Conservation (phyloP, 2,113 vertebrate species). For the Carassius carassius region DNA sequence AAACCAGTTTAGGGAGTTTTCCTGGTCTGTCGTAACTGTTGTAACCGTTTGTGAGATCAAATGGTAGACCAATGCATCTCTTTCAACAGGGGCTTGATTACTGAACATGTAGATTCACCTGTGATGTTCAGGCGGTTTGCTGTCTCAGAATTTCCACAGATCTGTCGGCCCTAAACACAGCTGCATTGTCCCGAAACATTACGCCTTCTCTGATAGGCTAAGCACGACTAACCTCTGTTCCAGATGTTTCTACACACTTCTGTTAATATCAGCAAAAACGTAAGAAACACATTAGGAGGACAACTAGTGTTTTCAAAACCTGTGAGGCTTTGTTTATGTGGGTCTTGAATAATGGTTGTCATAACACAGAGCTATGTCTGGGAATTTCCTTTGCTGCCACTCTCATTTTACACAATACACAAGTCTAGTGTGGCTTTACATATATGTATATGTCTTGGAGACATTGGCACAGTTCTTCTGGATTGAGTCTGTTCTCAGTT, state of each 20-base stretch:
- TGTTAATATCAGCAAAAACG: constrained; percentile 4
- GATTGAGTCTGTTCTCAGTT: too few species aligned
- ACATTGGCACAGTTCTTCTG: too few species aligned
- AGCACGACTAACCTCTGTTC: constrained; percentile 24
- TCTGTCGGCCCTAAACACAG: background rate
- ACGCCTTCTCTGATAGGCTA: constrained; percentile 20
- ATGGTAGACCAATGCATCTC: background rate
- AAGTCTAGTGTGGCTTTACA: background rate
- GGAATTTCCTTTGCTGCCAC: background rate
- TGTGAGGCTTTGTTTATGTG: background rate
- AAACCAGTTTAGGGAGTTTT: background rate
- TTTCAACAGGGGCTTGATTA: background rate
- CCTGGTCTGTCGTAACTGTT: background rate
- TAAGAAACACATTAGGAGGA: background rate
- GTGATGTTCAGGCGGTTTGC: background rate
- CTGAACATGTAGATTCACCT: background rate
- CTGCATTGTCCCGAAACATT: constrained; percentile 44
- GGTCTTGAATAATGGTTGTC: background rate
- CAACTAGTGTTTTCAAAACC: background rate
- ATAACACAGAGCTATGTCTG: background rate
- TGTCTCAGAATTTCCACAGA: constrained; percentile 27
- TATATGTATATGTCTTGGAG: too few species aligned
- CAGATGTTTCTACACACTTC: constrained; percentile 44
- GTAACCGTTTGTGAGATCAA: background rate
- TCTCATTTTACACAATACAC: background rate